A percentile compares a stretch with the other conserved stretches of the same genome.
Conservation (phyloP, 2,888 invertebrate species). For the Drosophila incognita region DNA sequence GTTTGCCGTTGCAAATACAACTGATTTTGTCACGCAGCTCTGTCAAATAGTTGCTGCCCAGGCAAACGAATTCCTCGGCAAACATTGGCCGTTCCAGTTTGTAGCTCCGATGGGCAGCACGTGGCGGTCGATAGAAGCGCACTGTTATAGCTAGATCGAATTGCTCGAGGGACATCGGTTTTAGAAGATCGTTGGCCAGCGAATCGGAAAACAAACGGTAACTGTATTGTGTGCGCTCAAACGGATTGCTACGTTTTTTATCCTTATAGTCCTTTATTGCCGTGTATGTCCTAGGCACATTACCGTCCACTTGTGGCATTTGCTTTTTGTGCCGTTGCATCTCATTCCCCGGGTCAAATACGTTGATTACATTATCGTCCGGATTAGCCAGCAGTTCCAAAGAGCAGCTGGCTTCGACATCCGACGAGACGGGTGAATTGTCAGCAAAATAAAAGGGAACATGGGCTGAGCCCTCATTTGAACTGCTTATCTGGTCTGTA, state of each 20-base stretch:
- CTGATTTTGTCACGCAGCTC: slow-evolving; percentile 90
- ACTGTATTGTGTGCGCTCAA: slow-evolving; percentile 66
- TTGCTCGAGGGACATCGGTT: background rate
- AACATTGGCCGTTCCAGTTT: slow-evolving; percentile 84
- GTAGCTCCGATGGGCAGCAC: slow-evolving; percentile 77
- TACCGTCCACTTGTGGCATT: slow-evolving; percentile 18
- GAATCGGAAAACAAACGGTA: slow-evolving; percentile 44
- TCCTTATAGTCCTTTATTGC: slow-evolving; percentile 46
- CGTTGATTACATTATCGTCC: slow-evolving; percentile 45
- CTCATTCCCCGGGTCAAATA: slow-evolving; percentile 46
- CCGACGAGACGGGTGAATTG: slow-evolving; percentile 23
- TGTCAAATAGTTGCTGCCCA: slow-evolving; percentile 89
- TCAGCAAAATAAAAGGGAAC: slow-evolving; percentile 49
- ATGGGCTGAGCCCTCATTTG: background rate
- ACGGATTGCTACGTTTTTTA: slow-evolving; percentile 60
- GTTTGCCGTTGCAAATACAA: slow-evolving; percentile 90
- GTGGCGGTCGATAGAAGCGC: slow-evolving; percentile 86
- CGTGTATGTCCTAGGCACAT: slow-evolving; percentile 47
- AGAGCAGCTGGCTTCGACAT: slow-evolving; percentile 51
- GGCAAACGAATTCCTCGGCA: slow-evolving; percentile 87
- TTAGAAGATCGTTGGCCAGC: background rate
- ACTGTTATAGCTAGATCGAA: slow-evolving; percentile 85
- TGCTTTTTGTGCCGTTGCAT: slow-evolving; percentile 22
- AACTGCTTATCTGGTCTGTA: slow-evolving; percentile 37
- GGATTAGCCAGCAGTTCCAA: slow-evolving; percentile 40